A percentile compares a stretch with the other conserved stretches of the same genome.
Conservation (phyloP, 2,797 vertebrate species). For the Cossypha niveicapilla region DNA sequence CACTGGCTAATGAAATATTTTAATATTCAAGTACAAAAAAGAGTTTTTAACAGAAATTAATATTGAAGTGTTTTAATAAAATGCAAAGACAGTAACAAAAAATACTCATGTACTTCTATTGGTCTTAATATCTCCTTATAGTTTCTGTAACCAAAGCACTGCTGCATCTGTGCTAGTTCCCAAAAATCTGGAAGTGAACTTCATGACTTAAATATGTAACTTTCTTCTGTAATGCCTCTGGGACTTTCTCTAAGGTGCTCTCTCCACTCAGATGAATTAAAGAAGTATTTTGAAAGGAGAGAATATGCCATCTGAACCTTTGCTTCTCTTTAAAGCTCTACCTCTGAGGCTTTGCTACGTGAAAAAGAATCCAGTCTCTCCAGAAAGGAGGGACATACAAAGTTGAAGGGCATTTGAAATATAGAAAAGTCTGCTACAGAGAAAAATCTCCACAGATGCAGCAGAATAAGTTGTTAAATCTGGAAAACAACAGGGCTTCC, state of each 20-base stretch:
- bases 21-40: slow-evolving; percentile 4
- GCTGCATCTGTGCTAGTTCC: not conserved
- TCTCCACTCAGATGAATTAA: not conserved
- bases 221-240: not conserved
- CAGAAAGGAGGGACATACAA: not conserved
- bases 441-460: not conserved
- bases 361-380: not conserved
- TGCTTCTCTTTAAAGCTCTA: slow-evolving; percentile 13
- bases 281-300: not conserved
- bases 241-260: not conserved
- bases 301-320: not conserved
- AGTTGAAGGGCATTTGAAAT: not conserved
- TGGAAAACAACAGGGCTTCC: slow-evolving; percentile 5
- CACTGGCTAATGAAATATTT: not conserved
- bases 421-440: not conserved
- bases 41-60: slow-evolving; percentile 25
- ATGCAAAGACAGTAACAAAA: slow-evolving; percentile 25
- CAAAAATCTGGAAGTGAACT: not conserved
- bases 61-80: slow-evolving; percentile 33
- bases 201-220: not conserved
- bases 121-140: not conserved
- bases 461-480: not conserved
- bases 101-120: not conserved
- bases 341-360: not conserved
- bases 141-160: not conserved